Percentiles rank a stretch among this genome's conserved stretches.
Conservation (phyloP, 2,113 vertebrate genomes). For the Mesembrinibis cayennensis region DNA sequence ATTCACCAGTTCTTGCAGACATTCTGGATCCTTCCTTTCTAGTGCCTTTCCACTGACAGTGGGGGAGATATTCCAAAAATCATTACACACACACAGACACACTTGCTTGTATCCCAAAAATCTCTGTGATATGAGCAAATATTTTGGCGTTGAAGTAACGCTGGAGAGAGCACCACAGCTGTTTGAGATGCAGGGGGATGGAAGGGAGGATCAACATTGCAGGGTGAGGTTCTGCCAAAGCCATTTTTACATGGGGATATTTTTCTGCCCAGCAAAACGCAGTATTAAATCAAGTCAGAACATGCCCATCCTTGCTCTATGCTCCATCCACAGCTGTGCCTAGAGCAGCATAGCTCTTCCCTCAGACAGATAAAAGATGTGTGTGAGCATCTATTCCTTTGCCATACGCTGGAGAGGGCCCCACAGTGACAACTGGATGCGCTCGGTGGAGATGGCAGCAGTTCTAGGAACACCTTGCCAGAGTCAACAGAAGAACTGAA, state of each 20-base stretch:
- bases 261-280: not conserved
- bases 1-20: not conserved
- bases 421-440: not conserved
- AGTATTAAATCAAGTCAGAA: slow-evolving; percentile 11
- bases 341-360: not conserved
- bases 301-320: not conserved
- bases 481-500: not conserved
- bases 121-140: not conserved
- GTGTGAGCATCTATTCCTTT: not conserved
- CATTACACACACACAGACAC: not conserved
- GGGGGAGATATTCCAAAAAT: not conserved
- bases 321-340: slow-evolving; percentile 4
- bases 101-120: not conserved
- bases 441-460: not conserved
- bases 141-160: not conserved
- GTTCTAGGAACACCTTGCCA: not conserved
- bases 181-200: not conserved
- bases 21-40: not conserved
- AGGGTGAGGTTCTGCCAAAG: not conserved
- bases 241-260: not conserved
- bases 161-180: not conserved
- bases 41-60: not conserved
- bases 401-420: not conserved
- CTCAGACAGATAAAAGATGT: not conserved
- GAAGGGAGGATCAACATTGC: not conserved